Base-by-base conservation (phyloP, 2,797 vertebrate species). In the Knipowitschia caucasica region DNA sequence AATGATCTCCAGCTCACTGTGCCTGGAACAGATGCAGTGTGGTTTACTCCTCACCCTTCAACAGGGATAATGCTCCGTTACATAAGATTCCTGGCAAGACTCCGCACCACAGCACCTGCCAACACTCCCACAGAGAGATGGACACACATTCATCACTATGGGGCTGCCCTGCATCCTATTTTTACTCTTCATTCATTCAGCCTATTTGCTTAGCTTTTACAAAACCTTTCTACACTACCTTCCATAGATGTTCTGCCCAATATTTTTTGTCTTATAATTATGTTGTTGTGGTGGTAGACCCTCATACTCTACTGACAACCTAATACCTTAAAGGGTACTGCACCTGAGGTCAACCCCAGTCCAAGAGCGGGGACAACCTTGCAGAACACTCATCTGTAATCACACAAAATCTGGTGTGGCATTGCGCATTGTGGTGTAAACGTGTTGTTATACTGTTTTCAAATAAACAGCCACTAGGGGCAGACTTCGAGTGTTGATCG, bases 31-130 rank as follows among this genome's bases (percentile, higher is more conserved):
- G 49, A 39, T 43, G 14, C 33, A 40, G 54, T 53, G 67, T 31
- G 1, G 4, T 35, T 50, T 52, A 55, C 43, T 43, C 55, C 69
- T 71, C 53, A 45, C 45, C 52, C 63, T 63, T 39, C 3, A 45
- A 67, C 67, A 57, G 53, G 67, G 64, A 75, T 77, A 38, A 67
- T 67, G 72, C 72, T 53, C 50, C 55, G 74, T 83, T 81, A 79
- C 81, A 85, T 78, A 79, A 83, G 72, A 59, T 30, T 79, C 62
- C 66, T 84, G 73, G 80, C 76, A 78, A 63, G 65, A 57, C 44
- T 80, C 69, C 54, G 72, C 18, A 30, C 35, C 59, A 57, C 23
- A 59, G 64, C 65, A 70, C 62, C 60, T 66, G 79, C 73, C 81
- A 80, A 68, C 42, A 46, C 55, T 73, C 78, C 75, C 56, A 71